Percentiles rank a stretch among this genome's conserved stretches.
phyloP scores from a whole-genome alignment of 2,113 vertebrate species.

The Channa maculata region DNA sequence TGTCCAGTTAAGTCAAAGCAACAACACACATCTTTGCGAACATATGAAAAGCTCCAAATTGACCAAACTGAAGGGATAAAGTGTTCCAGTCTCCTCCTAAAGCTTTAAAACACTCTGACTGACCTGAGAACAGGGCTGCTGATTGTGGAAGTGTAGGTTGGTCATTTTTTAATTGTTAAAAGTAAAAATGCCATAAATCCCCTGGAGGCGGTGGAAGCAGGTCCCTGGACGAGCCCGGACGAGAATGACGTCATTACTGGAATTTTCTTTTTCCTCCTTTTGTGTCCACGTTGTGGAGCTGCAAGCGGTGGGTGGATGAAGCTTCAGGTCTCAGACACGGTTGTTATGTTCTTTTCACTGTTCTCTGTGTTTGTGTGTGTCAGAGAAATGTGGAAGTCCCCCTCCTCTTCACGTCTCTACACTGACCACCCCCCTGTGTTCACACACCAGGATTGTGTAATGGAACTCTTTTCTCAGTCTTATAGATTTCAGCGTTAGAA shows the following conservation, averaged over 20 bases:
- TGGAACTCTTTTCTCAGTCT: no score
- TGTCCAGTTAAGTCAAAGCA: no score
- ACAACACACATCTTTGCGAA: no score
- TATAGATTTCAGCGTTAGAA: no score
- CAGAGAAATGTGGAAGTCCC: conserved; percentile 36
- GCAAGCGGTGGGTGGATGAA: conserved; percentile 9
- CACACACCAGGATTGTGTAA: background rate
- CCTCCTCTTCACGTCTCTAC: conserved; percentile 16
- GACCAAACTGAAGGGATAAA: no score
- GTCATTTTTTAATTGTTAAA: no score
- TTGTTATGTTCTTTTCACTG: background rate
- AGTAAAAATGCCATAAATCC: no score
- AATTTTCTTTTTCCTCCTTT: conserved; percentile 41
- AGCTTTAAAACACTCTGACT: no score
- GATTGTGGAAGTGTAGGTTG: no score
- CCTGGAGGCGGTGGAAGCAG: background rate
- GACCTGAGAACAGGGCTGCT: no score
- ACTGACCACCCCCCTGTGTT: background rate
- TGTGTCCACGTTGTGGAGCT: conserved; percentile 22
- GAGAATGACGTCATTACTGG: conserved; percentile 15
- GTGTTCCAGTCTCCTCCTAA: no score
- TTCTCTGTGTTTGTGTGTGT: background rate
- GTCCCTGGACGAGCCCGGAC: background rate
- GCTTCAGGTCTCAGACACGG: conserved; percentile 16
- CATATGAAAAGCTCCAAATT: no score